Evolutionary conservation across 2,888 invertebrate species (phyloP), one percentile per base, ranked within the genome.

Genomic region (Malachius bipustulatus): DNA sequence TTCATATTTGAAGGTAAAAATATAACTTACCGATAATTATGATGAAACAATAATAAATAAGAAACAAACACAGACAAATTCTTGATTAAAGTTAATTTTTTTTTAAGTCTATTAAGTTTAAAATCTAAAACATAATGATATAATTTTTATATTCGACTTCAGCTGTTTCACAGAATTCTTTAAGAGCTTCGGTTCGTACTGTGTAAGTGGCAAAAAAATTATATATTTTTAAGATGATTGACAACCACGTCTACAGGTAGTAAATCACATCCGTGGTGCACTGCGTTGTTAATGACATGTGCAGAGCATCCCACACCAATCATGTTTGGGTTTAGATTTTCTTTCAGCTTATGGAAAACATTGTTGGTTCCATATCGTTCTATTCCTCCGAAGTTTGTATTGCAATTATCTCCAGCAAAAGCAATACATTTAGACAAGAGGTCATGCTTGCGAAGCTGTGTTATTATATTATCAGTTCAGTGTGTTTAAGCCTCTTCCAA

Each of bases 391-490:
- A 19, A 19, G 24, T 19, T 19, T 19, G n/a, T 19, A 19, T 19
- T 19, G n/a, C 24, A 33, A 16, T 33, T 33, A 13, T 33, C 24
- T 8, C 33, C 33, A 26, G 37, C 36, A 38, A 45, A 44, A 9
- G 38, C 38, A 14, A 39, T 36, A 30, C 41, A 30, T 38, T 48
- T 45, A 8, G 32, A 32, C 16, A 39, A 32, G 16, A 42, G 19
- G 27, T 39, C 26, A 35, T 41, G 36, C 32, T 26, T 11, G 9
- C 24, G 30, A 30, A 39, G 27, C 29, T 35, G 35, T 30, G 10
- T 36, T 32, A 30, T 19, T 14, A 42, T 35, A 26, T 40, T 19
- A n/a, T n/a, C n/a, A n/a, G n/a, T n/a, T n/a, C n/a, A n/a, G n/a
- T n/a, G n/a, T n/a, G n/a, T n/a, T n/a, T n/a, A n/a, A n/a, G n/a